phyloP scores from a whole-genome alignment of 2,113 vertebrate species.

The Cricetomys ansorgei region DNA sequence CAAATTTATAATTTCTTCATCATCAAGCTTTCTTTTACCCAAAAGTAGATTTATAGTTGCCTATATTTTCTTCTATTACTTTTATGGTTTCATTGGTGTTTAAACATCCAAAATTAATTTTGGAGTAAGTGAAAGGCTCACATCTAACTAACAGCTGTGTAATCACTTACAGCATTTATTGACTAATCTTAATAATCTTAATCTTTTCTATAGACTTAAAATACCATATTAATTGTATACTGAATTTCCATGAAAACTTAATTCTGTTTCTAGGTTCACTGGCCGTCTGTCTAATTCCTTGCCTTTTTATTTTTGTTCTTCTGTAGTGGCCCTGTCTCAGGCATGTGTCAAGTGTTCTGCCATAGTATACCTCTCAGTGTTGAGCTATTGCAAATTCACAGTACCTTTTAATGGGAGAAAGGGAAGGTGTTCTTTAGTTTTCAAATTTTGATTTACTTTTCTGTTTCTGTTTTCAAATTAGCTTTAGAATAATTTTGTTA shows the following conservation, averaged over 20 bases:
- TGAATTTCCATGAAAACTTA: neutral
- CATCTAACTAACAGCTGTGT: neutral
- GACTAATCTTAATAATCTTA: neutral
- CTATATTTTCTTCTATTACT: neutral
- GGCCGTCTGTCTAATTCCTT: neutral
- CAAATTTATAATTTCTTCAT: neutral
- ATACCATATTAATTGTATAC: neutral
- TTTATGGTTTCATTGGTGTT: neutral
- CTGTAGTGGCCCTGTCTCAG: neutral
- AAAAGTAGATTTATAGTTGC: neutral
- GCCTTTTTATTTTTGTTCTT: neutral
- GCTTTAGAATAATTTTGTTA: neutral
- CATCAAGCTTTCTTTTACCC: neutral
- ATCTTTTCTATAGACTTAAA: neutral
- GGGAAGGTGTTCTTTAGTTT: neutral
- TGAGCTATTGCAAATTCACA: neutral
- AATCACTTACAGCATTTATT: neutral
- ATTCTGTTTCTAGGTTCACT: neutral
- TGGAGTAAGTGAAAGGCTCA: neutral
- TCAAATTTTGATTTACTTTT: slow-evolving; percentile 14
- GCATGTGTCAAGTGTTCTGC: neutral
- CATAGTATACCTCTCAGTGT: neutral
- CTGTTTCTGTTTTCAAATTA: neutral
- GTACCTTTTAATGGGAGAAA: neutral
- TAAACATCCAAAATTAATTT: slow-evolving; percentile 11